A percentile compares a stretch with the other conserved stretches of the same genome.
phyloP scores from a whole-genome alignment of 2,113 vertebrate species.

The Bujurquina vittata region DNA sequence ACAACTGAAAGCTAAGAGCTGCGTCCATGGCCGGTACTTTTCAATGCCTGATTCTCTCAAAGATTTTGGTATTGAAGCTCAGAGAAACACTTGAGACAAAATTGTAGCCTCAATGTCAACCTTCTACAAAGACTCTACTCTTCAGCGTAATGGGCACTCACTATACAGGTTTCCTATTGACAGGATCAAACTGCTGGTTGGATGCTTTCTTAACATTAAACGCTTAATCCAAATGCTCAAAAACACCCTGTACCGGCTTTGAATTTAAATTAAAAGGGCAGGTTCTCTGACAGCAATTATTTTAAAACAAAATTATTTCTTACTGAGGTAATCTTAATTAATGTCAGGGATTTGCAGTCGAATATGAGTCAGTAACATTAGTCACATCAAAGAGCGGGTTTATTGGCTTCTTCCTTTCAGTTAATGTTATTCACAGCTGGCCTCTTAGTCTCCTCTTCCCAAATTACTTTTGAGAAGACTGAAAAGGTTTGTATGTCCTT shows the following conservation, averaged over 20 bases:
- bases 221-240: constrained; percentile 17
- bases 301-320: constrained; percentile 29
- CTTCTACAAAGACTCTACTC: neutral
- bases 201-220: constrained; percentile 37
- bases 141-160: constrained; percentile 33
- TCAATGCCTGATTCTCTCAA: neutral
- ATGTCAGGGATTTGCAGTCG: constrained; percentile 64
- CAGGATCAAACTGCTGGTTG: constrained; percentile 19
- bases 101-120: constrained; percentile 35
- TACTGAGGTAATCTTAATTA: constrained; percentile 67
- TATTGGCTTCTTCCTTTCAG: constrained; percentile 46
- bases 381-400: constrained; percentile 50
- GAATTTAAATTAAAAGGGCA: constrained; percentile 59
- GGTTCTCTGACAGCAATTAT: constrained; percentile 30
- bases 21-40: constrained; percentile 13
- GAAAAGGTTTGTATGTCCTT: constrained; percentile 3
- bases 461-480: constrained; percentile 10
- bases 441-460: constrained; percentile 20
- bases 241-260: constrained; percentile 43
- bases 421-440: constrained; percentile 44
- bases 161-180: constrained; percentile 35
- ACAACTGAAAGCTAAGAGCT: constrained; percentile 14
- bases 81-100: constrained; percentile 29
- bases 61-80: constrained; percentile 9
- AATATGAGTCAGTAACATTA: constrained; percentile 55